Evolutionary conservation across 1,140 invertebrate genomes (phyloP).

Genomic region (Nixonia krombeini): DNA sequence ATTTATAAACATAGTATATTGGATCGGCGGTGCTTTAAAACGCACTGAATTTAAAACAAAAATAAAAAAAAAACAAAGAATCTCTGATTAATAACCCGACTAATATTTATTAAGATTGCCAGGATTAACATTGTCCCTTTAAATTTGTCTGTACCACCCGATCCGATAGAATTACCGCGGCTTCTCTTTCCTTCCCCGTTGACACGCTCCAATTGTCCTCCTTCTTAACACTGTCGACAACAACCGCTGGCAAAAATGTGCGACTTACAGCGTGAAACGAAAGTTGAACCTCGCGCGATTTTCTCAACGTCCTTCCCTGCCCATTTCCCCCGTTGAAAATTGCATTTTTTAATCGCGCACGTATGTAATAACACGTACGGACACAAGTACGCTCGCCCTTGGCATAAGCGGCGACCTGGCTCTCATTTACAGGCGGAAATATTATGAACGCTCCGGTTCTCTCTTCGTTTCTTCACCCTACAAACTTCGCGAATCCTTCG

Average conservation of each 20-base stretch:
- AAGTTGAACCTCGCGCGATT: not conserved
- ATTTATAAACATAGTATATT: not conserved
- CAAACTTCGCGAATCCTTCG: constrained; percentile 19
- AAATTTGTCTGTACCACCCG: too few relatives aligned
- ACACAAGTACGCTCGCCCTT: constrained; percentile 26
- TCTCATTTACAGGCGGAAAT: constrained; percentile 65
- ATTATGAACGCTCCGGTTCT: constrained; percentile 61
- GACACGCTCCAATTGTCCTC: not conserved
- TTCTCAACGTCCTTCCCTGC: not conserved
- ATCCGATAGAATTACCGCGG: too few relatives aligned
- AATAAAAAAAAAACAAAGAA: too few relatives aligned
- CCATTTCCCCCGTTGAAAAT: not conserved
- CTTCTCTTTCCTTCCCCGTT: too few relatives aligned
- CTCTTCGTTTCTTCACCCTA: constrained; percentile 28
- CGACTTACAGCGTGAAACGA: too few relatives aligned
- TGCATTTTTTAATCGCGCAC: not conserved
- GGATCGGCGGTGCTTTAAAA: too few relatives aligned
- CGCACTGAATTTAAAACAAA: too few relatives aligned
- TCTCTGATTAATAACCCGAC: too few relatives aligned
- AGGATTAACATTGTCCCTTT: not conserved
- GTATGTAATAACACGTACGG: constrained; percentile 4
- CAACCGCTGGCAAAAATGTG: too few relatives aligned
- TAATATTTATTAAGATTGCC: not conserved
- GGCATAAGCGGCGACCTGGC: constrained; percentile 10
- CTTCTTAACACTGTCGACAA: not conserved